Evolutionary conservation across 2,113 vertebrate genomes (phyloP).

Genomic region (Callorhinus ursinus): DNA sequence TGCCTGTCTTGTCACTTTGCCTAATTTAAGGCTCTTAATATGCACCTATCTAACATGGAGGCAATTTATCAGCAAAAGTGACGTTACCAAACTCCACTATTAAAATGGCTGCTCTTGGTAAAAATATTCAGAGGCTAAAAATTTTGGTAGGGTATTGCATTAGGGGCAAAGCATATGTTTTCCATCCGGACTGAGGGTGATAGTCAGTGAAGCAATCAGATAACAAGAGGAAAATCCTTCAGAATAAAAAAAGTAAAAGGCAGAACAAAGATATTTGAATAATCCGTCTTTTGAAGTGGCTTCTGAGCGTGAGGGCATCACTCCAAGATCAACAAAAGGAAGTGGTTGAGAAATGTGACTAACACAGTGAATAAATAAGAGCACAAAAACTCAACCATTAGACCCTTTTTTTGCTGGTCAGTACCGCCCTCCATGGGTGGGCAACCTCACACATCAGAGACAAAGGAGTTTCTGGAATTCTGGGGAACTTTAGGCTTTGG

Average conservation of each 20-base stretch:
- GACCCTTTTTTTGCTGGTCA: not conserved
- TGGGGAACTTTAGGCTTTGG: not conserved
- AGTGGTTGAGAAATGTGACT: conserved; percentile 46
- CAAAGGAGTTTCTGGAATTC: conserved; percentile 13
- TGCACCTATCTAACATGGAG: conserved; percentile 39
- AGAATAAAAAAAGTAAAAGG: conserved; percentile 57
- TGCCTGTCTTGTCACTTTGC: not conserved
- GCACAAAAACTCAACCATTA: conserved; percentile 4
- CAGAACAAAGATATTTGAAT: conserved; percentile 49
- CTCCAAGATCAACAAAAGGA: conserved; percentile 58
- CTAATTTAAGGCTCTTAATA: conserved; percentile 31
- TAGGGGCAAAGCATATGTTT: not conserved
- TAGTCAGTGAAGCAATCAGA: conserved; percentile 36
- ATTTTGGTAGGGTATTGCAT: conserved; percentile 30
- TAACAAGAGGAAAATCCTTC: conserved; percentile 47
- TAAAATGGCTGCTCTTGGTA: conserved; percentile 61
- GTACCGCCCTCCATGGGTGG: not conserved
- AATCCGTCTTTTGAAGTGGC: conserved; percentile 59
- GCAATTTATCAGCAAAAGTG: conserved; percentile 51
- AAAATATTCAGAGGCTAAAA: conserved; percentile 42
- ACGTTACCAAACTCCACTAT: not conserved
- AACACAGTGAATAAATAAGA: conserved; percentile 28
- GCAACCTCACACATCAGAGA: not conserved
- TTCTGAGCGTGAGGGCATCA: conserved; percentile 40
- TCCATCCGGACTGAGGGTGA: not conserved